These are phyloP conservation scores for Mnemiopsis leidyi DNA, from an alignment of 37 sponge, comb jelly and placozoan species.

Conservation along the genomic window DNA sequence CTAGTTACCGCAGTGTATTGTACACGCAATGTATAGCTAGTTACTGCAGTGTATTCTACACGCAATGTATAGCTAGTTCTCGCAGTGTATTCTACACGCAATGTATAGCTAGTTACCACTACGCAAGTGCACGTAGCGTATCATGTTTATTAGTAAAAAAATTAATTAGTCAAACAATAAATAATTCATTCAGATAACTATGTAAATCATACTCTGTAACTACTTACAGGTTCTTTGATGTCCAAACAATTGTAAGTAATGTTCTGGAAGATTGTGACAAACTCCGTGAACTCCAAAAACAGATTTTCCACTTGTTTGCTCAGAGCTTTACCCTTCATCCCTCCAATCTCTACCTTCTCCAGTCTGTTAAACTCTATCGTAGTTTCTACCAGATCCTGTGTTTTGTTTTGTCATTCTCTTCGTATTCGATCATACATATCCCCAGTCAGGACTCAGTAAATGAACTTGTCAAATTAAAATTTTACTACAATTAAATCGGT, in stretches of 20 bases:
- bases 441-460: not conserved
- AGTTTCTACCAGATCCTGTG: conserved; percentile 84
- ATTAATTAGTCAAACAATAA: too few relatives aligned
- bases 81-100: too few relatives aligned
- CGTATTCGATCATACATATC: too few relatives aligned
- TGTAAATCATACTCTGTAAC: not conserved
- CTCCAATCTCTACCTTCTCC: conserved; percentile 94
- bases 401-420: too few relatives aligned
- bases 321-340: conserved; percentile 77
- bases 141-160: too few relatives aligned
- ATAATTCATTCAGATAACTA: not conserved
- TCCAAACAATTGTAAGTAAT: conserved; percentile 81
- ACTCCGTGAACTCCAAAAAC: conserved; percentile 79
- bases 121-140: too few relatives aligned
- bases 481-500: not conserved
- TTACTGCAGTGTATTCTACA: too few relatives aligned
- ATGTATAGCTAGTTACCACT: too few relatives aligned
- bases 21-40: too few relatives aligned
- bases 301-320: conserved; percentile 73
- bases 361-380: conserved; percentile 82
- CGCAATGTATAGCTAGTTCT: too few relatives aligned
- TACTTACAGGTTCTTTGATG: conserved; percentile 72
- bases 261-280: conserved; percentile 72
- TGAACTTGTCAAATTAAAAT: not conserved
- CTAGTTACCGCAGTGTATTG: too few relatives aligned